phyloP scores from a whole-genome alignment of 2,797 vertebrate genomes.

The Esox masquinongy region DNA sequence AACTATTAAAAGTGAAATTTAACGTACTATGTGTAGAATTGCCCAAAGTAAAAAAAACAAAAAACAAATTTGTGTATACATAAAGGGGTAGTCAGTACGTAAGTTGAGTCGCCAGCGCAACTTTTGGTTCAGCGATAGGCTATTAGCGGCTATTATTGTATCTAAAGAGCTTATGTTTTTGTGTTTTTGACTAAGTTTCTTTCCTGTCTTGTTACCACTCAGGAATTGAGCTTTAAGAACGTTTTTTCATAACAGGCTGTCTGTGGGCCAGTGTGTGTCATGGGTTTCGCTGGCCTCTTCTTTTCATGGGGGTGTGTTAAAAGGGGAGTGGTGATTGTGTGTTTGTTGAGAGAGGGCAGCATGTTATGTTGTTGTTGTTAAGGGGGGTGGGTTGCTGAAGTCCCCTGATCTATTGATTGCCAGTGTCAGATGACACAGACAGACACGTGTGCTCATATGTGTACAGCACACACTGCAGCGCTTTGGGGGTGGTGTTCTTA shows the following conservation, averaged over 20 bases:
- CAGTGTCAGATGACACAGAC: not conserved
- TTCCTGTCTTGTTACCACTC: no score
- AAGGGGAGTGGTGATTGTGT: not conserved
- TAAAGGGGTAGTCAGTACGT: no score
- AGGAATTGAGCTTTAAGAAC: not conserved
- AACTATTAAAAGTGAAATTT: no score
- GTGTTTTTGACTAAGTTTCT: no score
- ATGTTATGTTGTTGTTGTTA: not conserved
- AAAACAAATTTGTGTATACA: no score
- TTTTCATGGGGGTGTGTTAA: not conserved
- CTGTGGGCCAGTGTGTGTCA: not conserved
- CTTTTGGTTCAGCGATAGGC: no score
- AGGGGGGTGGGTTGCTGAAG: not conserved
- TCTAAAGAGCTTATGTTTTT: no score
- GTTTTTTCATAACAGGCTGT: not conserved
- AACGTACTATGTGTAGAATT: no score
- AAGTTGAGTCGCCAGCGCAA: no score
- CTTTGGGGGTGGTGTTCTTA: not conserved
- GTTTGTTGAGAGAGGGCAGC: not conserved
- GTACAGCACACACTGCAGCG: not conserved
- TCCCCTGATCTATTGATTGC: not conserved
- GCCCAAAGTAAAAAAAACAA: no score
- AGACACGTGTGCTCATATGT: not conserved
- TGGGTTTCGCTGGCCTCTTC: not conserved
- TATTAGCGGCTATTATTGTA: no score